phyloP scores from a whole-genome alignment of 64 coral and sea anemone species.

The Porites lutea region DNA sequence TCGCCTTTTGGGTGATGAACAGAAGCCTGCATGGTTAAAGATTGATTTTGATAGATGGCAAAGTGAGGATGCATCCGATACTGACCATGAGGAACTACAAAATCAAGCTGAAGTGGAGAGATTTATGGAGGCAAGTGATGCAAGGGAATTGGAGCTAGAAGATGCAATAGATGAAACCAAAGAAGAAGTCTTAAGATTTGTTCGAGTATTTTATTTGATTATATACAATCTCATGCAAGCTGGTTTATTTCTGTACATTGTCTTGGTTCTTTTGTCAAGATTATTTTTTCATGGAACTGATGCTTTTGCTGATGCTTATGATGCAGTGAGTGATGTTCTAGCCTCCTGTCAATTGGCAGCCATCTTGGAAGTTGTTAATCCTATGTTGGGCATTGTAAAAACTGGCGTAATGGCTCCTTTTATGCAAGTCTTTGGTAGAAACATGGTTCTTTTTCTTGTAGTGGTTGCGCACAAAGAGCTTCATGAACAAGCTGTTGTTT shows the following conservation, averaged over 20 bases:
- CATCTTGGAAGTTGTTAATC: slow-evolving; percentile 89
- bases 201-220: slow-evolving; percentile 66
- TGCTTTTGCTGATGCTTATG: slow-evolving; percentile 68
- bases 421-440: slow-evolving; percentile 78
- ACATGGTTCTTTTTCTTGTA: slow-evolving; percentile 80
- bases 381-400: slow-evolving; percentile 76
- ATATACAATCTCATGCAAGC: slow-evolving; percentile 76
- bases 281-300: slow-evolving; percentile 45
- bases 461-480: slow-evolving; percentile 83
- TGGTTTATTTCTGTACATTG: slow-evolving; percentile 54
- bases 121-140: slow-evolving; percentile 63
- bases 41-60: slow-evolving; percentile 98
- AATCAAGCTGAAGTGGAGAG: slow-evolving; percentile 64
- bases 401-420: slow-evolving; percentile 86
- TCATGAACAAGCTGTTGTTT: slow-evolving; percentile 74
- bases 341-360: slow-evolving; percentile 94
- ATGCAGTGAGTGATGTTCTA: slow-evolving; percentile 88
- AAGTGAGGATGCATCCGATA: slow-evolving; percentile 90
- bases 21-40: slow-evolving; percentile 95
- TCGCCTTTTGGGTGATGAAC: slow-evolving; percentile 71
- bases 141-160: slow-evolving; percentile 70
- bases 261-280: slow-evolving; percentile 45
- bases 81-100: slow-evolving; percentile 74
- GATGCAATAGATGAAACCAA: slow-evolving; percentile 68
- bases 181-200: slow-evolving; percentile 59